Base-by-base conservation (phyloP, 1,140 invertebrate genomes). In the Varroa destructor region DNA sequence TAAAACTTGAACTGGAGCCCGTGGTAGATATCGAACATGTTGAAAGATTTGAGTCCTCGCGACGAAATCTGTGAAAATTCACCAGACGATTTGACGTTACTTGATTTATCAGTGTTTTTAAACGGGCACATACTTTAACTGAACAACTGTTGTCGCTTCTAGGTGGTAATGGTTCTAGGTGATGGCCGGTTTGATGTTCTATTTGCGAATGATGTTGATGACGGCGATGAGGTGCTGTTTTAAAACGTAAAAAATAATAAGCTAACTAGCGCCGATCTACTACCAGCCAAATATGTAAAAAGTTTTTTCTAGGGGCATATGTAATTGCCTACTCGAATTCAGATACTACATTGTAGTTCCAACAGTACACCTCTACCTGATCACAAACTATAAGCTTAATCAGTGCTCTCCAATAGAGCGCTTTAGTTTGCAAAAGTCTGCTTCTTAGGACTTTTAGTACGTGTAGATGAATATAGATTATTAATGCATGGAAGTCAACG, bases 11-110 rank as follows among this genome's bases (percentile, higher is more conserved):
- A 40, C 3, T 37, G 10, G 61, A 67, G 37, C 61, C 46, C 12
- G 61, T 37, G 10, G 61, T 67, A 1, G 61, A 67, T 40, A 14
- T 40, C 3, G 61, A 67, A 37, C 61, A n/a, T 12, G 61, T 40
- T 46, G 61, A 67, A 46, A 67, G 61, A 40, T 8, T 67, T 46
- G 61, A 67, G 37, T 67, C 61, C 2, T 67, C 61, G 14, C 61
- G 61, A 14, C 46, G 40, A 46, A 67, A 67, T 8, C 61, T 67
- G 2, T 37, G 14, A 14, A 0, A 3, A 40, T 3, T 37, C 12
- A 3, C 6, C 4, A 4, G 25, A 58, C 6, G 5, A 25, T 37
- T 5, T 3, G 55, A 56, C 10, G 55, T 56, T n/a, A 12, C 55
- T n/a, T 56, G 10, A n/a, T 56, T 56, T 56, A 12, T 12, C 10